phyloP scores from a whole-genome alignment of 2,113 vertebrate genomes.

The Petrocephalus microphthalmus region DNA sequence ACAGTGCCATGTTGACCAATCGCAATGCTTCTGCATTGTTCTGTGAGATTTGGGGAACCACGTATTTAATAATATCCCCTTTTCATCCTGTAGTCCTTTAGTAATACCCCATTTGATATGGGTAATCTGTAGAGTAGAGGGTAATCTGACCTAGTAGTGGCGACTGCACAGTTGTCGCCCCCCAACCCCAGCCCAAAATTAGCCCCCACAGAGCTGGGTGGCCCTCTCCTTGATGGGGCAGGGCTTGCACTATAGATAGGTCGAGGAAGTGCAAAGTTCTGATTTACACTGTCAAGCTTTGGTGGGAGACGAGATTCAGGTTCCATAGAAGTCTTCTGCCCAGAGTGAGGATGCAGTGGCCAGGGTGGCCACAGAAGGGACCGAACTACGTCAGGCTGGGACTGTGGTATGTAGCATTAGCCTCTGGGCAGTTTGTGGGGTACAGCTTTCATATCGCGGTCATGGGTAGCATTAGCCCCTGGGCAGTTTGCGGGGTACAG shows the following conservation, averaged over 20 bases:
- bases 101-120: not conserved
- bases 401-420: slow-evolving; percentile 48
- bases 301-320: not conserved
- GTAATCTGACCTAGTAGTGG: slow-evolving; percentile 3
- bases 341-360: slow-evolving; percentile 30
- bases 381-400: slow-evolving; percentile 42
- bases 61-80: not conserved
- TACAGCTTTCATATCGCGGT: not conserved
- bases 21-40: not conserved
- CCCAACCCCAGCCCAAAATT: not conserved
- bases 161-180: not conserved
- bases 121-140: too few relatives aligned
- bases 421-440: not conserved
- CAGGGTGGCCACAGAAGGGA: slow-evolving; percentile 3
- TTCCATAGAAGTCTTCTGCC: not conserved
- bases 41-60: not conserved
- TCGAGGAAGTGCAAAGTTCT: not conserved
- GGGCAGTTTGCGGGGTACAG: not conserved
- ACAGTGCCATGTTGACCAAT: not conserved
- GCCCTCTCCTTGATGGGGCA: not conserved
- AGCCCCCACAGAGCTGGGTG: not conserved
- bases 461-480: not conserved
- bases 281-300: not conserved
- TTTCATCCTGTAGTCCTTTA: not conserved
- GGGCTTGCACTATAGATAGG: slow-evolving; percentile 8